Base-by-base conservation (phyloP, 2,888 invertebrate genomes). In the Polydrusus cervinus region DNA sequence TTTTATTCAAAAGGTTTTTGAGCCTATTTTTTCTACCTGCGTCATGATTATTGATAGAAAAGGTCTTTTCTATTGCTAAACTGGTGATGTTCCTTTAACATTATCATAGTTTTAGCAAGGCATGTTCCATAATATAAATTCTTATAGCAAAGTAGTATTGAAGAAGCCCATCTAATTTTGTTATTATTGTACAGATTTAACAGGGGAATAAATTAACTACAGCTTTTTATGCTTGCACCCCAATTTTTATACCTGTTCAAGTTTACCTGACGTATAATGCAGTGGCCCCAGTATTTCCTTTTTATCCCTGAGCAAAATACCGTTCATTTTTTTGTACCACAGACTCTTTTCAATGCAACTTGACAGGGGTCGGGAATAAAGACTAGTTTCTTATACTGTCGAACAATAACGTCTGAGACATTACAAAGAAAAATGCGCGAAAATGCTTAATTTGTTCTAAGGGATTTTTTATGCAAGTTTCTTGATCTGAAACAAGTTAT, bases 371-470 rank as follows among this genome's bases (percentile, higher is more conserved):
- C 66, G 55, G 70, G 55, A 43, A 72, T 67, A 78, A 74, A 77
- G 78, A 78, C 76, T 76, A 74, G 78, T 78, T 78, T 77, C 75
- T 77, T 77, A 69, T 70, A 60, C 53, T 14, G 43, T 73, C 80
- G 81, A 82, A 84, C 84, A 83, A 82, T 84, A 82, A 80, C 75
- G 82, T 83, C 82, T 83, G 81, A 82, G 81, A 82, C 76, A 78
- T 78, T 80, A 74, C 73, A 80, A 80, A 80, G 79, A 80, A 82
- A 80, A 76, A 75, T 71, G 76, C 77, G 79, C 80, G 78, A 79
- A 72, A 74, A 70, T 55, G 7, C 40, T 55, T 45, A 70, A 69
- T 53, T 72, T 65, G 61, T 53, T 64, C 40, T 49, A 40, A 40
- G 43, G 64, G 57, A 64, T 16, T 53, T 65, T 70, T 75, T 64